These are phyloP conservation scores for Temnothorax ravouxi DNA, from an alignment of 2,888 invertebrate species.

Conservation along the genomic window DNA sequence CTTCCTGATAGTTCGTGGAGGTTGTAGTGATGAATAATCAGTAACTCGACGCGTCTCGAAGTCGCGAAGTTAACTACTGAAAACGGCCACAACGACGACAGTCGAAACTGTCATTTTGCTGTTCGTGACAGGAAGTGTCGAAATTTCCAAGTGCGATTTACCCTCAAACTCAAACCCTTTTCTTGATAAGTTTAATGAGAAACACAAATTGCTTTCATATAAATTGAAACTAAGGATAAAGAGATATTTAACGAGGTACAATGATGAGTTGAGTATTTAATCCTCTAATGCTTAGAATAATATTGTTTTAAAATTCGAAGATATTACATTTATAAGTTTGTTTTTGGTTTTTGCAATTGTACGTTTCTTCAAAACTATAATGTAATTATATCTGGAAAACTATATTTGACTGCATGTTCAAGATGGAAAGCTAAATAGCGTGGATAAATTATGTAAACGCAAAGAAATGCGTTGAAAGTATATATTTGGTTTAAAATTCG, in stretches of 20 bases:
- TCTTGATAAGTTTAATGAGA: neutral
- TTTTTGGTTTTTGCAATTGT: neutral
- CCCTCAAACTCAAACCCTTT: neutral
- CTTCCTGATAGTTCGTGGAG: constrained; percentile 55
- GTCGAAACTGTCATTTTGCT: constrained; percentile 24
- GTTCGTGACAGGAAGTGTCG: neutral
- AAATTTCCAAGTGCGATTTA: constrained; percentile 2
- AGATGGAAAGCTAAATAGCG: neutral
- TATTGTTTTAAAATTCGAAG: neutral
- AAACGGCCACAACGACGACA: constrained; percentile 60
- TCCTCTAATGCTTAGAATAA: neutral
- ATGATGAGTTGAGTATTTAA: neutral
- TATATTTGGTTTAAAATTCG: neutral
- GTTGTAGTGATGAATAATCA: constrained; percentile 80
- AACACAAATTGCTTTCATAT: constrained; percentile 6
- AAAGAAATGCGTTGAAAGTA: neutral
- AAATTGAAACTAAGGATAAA: neutral
- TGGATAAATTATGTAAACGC: neutral
- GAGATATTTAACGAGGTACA: too few species aligned
- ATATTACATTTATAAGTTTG: neutral
- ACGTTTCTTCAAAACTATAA: neutral
- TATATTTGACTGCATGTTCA: neutral
- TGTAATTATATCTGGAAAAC: neutral
- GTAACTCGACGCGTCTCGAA: constrained; percentile 70
- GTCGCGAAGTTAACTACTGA: constrained; percentile 79